Base-by-base conservation (phyloP, 2,113 vertebrate genomes). In the Xyrauchen texanus region DNA sequence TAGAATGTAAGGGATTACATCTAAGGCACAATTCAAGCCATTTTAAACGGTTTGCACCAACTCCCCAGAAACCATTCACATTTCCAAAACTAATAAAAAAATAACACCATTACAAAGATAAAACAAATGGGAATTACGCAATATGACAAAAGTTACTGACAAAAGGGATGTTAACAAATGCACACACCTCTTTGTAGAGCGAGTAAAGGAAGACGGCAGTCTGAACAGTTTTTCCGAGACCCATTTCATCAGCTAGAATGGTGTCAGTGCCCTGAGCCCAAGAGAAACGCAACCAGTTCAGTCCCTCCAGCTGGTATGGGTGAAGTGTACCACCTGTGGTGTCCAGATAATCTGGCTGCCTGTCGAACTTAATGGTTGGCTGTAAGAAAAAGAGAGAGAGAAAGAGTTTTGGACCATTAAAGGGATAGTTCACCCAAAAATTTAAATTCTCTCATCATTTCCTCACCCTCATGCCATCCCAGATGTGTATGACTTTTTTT, bases 241-340 rank as follows among this genome's bases (percentile, higher is more conserved):
- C 97, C 97, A 99, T 99, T 88, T 99, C 97, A 82, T 99, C 97
- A n/a, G 97, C 97, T 83, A 99, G 86, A 77, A 99, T 99, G 5
- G 97, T 99, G 79, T 99, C 97, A 0, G 97, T 99, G 85, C 97
- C 97, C 88, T 98, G 97, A 76, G 97, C 96, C 97, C 97, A 99
- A 11, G 97, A 99, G 87, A 99, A 99, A 69, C 97, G 94, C 76
- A 99, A 88, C 97, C 97, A 99, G 86, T 99, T 99, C 80, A 99
- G 86, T 3, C 97, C 97, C 89, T 99, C 97, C 89, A 99, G 94
- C 80, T 99, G 97, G 91, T 99, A 99, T 0, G 96, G 96, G 82
- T 99, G 97, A 84, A 99, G 83, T 0, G 96, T 98, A 0, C 97
- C 97, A 4, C 96, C 95, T 0, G 96, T 99, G 51, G 92, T 91